Base-by-base conservation (phyloP, 1,140 invertebrate species). In the Listronotus oregonensis region DNA sequence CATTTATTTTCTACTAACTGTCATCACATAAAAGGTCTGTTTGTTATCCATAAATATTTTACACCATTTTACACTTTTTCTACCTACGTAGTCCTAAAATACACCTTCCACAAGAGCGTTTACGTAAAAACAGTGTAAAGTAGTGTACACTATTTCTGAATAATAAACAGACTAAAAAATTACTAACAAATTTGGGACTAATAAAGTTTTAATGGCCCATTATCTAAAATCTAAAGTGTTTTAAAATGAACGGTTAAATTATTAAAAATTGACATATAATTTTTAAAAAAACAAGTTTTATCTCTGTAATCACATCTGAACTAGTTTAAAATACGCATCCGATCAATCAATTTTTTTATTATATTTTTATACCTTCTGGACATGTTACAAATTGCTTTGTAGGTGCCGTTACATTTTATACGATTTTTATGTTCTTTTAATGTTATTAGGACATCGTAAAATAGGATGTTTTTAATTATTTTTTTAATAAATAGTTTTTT, bases 281-380 rank as follows among this genome's bases (percentile, higher is more conserved):
- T 10, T 6, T 21, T 18, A 7, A 18, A 21, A n/a, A 17, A 50
- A 50, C 47, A 21, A 18, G 17, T 50, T 50, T 21, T 18, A 18
- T 31, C 15, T 18, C 18, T 17, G 0, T 31, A 50, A 50, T 50
- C 47, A 50, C 9, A 50, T 50, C 18, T 50, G 47, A 50, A 21
- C 47, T 50, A 50, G 17, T 50, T 50, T 50, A 9, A 37, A 37
- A 37, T 50, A 17, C 21, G 11, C 47, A 31, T 18, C 47, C 47
- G 21, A 50, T 50, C 47, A 15, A 50, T 50, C 47, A 50, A 50
- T 50, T 50, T 50, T 50, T 46, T 18, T 18, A 31, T 50, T 50
- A 7, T 50, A 31, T 50, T 50, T 50, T 50, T 2, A 31, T 50
- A 50, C 6, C 17, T 18, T 15, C 21, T 31, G 17, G 47, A 50